phyloP scores from a whole-genome alignment of 30 jellyfish, hydroid and myxozoan species.

The Chrysaora quinquecirrha region DNA sequence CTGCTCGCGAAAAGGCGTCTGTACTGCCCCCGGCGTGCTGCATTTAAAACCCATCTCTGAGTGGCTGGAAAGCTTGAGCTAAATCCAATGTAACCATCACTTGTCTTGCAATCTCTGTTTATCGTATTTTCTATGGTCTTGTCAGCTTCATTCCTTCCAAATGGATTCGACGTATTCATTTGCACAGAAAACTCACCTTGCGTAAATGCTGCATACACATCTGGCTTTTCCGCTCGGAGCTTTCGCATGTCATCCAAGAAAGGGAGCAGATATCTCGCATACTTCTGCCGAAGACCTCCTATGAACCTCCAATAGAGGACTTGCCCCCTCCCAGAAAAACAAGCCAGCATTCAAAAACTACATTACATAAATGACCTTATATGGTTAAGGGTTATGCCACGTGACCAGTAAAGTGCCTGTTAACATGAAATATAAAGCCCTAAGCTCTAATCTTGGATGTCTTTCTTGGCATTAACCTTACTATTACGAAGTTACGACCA shows the following conservation, averaged over 20 bases:
- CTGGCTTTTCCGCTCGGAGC: constrained; percentile 34
- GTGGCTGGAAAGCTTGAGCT: constrained; percentile 26
- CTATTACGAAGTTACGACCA: too few relatives aligned
- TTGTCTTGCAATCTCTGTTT: constrained; percentile 43
- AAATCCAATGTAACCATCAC: constrained; percentile 36
- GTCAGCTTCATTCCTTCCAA: constrained; percentile 57
- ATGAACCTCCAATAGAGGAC: constrained; percentile 30
- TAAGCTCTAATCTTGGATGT: too few relatives aligned
- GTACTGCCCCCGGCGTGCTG: constrained; percentile 26
- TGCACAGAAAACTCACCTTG: constrained; percentile 42
- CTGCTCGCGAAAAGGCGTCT: constrained; percentile 52
- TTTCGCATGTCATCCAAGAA: constrained; percentile 17
- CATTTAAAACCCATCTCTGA: constrained; percentile 29
- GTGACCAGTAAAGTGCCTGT: too few relatives aligned
- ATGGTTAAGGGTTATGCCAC: too few relatives aligned
- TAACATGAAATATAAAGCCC: too few relatives aligned
- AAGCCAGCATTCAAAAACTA: too few relatives aligned
- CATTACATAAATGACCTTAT: too few relatives aligned
- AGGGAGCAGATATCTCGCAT: constrained; percentile 45
- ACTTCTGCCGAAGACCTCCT: constrained; percentile 35
- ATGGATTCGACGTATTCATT: constrained; percentile 37
- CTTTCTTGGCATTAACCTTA: too few relatives aligned
- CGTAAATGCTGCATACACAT: constrained; percentile 24
- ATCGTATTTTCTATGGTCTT: constrained; percentile 49
- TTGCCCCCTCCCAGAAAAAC: constrained; percentile 19